phyloP scores from a whole-genome alignment of 2,797 vertebrate species.

The Acropternis orthonyx region DNA sequence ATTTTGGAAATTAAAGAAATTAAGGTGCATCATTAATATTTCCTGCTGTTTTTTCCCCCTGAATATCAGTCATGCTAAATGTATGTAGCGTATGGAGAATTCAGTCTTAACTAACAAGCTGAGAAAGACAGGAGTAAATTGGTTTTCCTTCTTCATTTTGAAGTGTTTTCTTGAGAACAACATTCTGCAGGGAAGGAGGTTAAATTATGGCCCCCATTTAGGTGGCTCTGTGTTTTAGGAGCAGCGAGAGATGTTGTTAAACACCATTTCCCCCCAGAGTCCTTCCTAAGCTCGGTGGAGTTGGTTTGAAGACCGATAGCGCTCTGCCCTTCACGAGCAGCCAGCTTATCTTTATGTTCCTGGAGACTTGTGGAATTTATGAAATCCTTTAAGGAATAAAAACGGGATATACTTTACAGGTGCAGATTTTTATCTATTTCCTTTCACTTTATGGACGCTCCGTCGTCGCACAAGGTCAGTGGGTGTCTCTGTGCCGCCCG shows the following conservation, averaged over 20 bases:
- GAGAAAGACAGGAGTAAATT: slow-evolving; percentile 38
- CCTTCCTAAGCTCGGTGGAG: background rate
- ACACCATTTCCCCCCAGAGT: background rate
- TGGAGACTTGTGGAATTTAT: slow-evolving; percentile 31
- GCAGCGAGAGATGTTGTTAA: slow-evolving; percentile 15
- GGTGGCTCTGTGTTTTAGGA: slow-evolving; percentile 20
- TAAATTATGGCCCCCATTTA: slow-evolving; percentile 35
- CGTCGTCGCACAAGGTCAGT: background rate
- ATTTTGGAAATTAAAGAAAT: background rate
- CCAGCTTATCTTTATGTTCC: slow-evolving; percentile 31
- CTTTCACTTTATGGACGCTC: slow-evolving; percentile 9
- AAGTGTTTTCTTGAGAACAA: background rate
- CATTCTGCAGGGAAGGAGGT: slow-evolving; percentile 14
- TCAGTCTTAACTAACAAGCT: slow-evolving; percentile 31
- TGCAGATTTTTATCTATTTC: background rate
- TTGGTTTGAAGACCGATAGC: background rate
- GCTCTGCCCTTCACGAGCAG: slow-evolving; percentile 7
- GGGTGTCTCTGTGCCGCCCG: background rate
- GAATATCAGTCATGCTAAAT: slow-evolving; percentile 31
- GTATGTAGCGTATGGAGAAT: slow-evolving; percentile 18
- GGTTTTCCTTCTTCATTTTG: slow-evolving; percentile 44
- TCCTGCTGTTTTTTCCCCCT: background rate
- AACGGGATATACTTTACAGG: background rate
- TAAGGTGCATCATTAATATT: background rate
- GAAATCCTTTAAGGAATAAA: slow-evolving; percentile 41